These are phyloP conservation scores for Tamandua tetradactyla DNA, from an alignment of 2,797 vertebrate genomes.

Conservation along the genomic window DNA sequence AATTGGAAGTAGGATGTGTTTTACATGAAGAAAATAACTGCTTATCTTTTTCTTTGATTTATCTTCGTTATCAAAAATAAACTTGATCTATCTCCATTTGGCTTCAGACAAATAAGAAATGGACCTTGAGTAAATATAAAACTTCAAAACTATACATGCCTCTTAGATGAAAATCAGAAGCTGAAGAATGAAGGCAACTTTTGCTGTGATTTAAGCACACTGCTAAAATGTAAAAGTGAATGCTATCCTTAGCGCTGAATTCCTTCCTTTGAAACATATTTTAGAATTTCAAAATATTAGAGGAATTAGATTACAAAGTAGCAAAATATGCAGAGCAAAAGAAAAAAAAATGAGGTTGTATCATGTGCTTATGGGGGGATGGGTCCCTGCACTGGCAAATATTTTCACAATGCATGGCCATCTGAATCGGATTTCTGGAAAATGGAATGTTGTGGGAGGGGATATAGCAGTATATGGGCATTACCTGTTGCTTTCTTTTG, in stretches of 20 bases:
- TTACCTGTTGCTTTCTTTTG: slow-evolving; percentile 36
- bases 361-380: neutral
- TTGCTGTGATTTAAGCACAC: neutral
- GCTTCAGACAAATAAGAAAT: slow-evolving; percentile 9
- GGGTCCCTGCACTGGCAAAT: neutral
- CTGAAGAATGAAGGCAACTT: neutral
- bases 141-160: neutral
- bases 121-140: slow-evolving; percentile 14
- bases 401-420: neutral
- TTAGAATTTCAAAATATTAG: slow-evolving; percentile 1
- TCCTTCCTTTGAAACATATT: neutral
- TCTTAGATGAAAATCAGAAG: neutral
- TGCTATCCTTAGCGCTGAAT: slow-evolving; percentile 10
- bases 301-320: neutral
- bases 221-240: neutral
- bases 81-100: neutral
- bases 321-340: neutral
- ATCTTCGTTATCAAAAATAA: slow-evolving; percentile 17
- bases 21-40: slow-evolving; percentile 9
- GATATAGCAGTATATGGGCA: neutral
- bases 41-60: slow-evolving; percentile 19
- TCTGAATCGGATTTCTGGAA: slow-evolving; percentile 26
- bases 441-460: neutral
- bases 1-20: neutral
- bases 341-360: neutral